Base-by-base conservation (phyloP, 2,888 invertebrate species). In the Scrobipalpa costella region DNA sequence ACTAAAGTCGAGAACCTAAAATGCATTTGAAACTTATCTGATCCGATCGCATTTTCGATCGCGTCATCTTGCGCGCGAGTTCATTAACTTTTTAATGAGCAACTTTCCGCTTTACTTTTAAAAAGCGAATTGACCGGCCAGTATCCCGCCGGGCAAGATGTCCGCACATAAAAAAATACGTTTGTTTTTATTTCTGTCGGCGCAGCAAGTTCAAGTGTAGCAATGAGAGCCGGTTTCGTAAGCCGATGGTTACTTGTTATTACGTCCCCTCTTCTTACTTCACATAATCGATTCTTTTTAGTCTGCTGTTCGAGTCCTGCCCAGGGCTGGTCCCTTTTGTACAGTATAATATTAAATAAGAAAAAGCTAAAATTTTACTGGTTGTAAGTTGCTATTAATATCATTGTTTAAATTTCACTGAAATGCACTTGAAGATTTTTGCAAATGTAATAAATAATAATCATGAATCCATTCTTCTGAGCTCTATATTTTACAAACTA, bases 151-250 rank as follows among this genome's bases (percentile, higher is more conserved):
- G n/a, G 55, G 33, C 55, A 13, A 34, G 33, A n/a, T 33, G 55
- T 55, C 33, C 34, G 55, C 27, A 34, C 55, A 33, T 55, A n/a
- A n/a, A n/a, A 47, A 13, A 40, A n/a, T 33, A n/a, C n/a, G 55
- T 33, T 27, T 55, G 55, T 67, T 70, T 72, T 72, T 72, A 75
- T 75, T 74, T 21, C 11, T 76, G 71, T 68, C 62, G 61, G 60
- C 60, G 9, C 50, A 71, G 78, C 81, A 84, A 83, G 83, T 81
- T 83, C 81, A 84, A 77, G 78, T 78, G 78, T 80, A 84, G 55
- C 21, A 55, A 57, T 50, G 74, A 77, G 76, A 76, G 79, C 84
- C 78, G 80, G 86, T 87, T 86, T 84, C 79, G 74, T 83, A 80
- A 82, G 76, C 73, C 61, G 70, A 66, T 71, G 67, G 78, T 84